Conservation (phyloP, 1,140 invertebrate genomes). For the Ectropis grisescens region DNA sequence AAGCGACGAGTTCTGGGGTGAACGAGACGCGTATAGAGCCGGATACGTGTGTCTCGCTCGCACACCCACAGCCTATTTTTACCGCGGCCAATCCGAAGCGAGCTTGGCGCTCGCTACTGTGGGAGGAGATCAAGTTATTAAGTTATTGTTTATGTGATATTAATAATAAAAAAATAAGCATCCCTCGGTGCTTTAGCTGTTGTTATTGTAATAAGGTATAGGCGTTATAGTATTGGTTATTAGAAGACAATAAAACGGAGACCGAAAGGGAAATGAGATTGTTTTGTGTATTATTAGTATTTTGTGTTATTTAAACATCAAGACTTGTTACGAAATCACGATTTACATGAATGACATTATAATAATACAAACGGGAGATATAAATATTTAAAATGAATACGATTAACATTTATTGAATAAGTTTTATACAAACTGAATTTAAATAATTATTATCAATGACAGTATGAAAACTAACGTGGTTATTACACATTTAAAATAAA, state of each 20-base stretch:
- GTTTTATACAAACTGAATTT: no score
- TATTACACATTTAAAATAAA: no score
- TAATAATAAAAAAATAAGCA: constrained; percentile 62
- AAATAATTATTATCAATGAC: no score
- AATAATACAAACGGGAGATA: no score
- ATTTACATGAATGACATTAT: no score
- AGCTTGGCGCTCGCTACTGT: no score
- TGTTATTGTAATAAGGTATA: constrained; percentile 43
- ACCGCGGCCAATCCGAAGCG: constrained; percentile 46
- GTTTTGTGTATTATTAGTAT: constrained; percentile 55
- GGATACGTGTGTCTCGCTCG: constrained; percentile 38
- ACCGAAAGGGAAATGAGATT: constrained; percentile 46
- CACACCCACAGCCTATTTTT: constrained; percentile 63
- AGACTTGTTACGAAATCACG: no score
- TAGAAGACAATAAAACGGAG: constrained; percentile 41
- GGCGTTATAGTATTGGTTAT: constrained; percentile 36
- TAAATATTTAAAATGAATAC: no score
- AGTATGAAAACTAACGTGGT: no score
- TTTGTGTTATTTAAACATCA: no score
- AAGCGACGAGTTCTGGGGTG: constrained; percentile 49
- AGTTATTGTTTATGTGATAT: constrained; percentile 67
- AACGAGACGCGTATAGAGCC: constrained; percentile 18
- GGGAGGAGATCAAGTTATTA: constrained; percentile 61
- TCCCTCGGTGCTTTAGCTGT: constrained; percentile 24
- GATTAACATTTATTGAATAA: no score